Percentiles rank a stretch among this genome's conserved stretches.
Conservation (phyloP, 2,888 invertebrate species). For the Cephus nigrinus region DNA sequence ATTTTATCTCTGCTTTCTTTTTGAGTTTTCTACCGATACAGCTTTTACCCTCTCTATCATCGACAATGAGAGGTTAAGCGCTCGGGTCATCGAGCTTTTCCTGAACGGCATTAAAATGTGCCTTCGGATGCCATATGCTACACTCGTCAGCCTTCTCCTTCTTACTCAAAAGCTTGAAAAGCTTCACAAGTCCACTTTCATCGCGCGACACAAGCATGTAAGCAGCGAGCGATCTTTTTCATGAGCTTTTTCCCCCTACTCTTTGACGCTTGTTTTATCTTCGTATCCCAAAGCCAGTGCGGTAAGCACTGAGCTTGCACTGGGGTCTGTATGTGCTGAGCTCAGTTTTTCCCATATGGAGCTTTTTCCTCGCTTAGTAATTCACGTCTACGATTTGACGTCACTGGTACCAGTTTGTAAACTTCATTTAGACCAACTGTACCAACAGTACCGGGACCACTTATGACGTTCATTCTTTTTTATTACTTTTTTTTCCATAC, state of each 20-base stretch:
- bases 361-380: neutral
- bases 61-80: neutral
- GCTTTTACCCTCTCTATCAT: neutral
- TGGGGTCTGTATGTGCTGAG: neutral
- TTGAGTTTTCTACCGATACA: neutral
- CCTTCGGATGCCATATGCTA: neutral
- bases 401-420: conserved; percentile 3
- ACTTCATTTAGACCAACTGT: conserved; percentile 4
- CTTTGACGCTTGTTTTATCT: neutral
- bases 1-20: neutral
- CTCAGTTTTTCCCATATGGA: neutral
- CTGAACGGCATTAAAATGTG: neutral
- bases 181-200: neutral
- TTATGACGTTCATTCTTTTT: neutral
- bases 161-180: neutral
- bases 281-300: neutral
- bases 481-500: neutral
- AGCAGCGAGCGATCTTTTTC: neutral
- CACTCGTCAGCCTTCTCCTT: neutral
- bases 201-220: neutral
- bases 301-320: neutral
- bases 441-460: neutral
- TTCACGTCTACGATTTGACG: neutral
- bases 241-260: neutral
- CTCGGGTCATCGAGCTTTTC: neutral